phyloP scores from a whole-genome alignment of 2,888 invertebrate species.

The Harpalus rufipes region DNA sequence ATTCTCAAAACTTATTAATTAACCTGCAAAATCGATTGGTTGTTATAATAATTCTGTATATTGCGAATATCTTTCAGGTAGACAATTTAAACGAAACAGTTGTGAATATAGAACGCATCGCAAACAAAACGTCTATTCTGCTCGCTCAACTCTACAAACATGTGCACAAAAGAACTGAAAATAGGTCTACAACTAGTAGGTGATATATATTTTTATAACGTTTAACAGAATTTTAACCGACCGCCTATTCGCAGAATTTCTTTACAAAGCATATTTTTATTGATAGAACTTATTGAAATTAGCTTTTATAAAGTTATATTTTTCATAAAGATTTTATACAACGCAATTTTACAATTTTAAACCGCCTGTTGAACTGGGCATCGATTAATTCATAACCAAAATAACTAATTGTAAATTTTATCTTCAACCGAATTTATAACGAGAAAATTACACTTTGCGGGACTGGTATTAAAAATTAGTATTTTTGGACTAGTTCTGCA shows the following conservation, averaged over 20 bases:
- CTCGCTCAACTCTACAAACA: constrained; percentile 47
- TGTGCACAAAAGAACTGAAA: constrained; percentile 59
- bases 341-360: constrained; percentile 46
- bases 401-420: not conserved
- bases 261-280: constrained; percentile 44
- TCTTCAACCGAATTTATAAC: not conserved
- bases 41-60: too few species aligned
- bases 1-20: too few species aligned
- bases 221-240: constrained; percentile 47
- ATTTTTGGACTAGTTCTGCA: too few species aligned
- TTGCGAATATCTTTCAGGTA: constrained; percentile 72
- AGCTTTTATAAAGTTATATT: constrained; percentile 55
- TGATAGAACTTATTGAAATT: constrained; percentile 24
- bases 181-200: constrained; percentile 20
- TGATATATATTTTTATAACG: constrained; percentile 51
- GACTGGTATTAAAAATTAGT: too few species aligned
- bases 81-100: constrained; percentile 76
- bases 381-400: not conserved
- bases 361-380: constrained; percentile 57
- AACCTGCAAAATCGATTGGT: too few species aligned
- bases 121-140: constrained; percentile 68
- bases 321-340: constrained; percentile 51
- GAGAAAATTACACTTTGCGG: too few species aligned
- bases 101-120: constrained; percentile 74
- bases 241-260: constrained; percentile 33